Evolutionary conservation across 2,888 invertebrate species (phyloP).

Genomic region (Tetrapedia diversipes): DNA sequence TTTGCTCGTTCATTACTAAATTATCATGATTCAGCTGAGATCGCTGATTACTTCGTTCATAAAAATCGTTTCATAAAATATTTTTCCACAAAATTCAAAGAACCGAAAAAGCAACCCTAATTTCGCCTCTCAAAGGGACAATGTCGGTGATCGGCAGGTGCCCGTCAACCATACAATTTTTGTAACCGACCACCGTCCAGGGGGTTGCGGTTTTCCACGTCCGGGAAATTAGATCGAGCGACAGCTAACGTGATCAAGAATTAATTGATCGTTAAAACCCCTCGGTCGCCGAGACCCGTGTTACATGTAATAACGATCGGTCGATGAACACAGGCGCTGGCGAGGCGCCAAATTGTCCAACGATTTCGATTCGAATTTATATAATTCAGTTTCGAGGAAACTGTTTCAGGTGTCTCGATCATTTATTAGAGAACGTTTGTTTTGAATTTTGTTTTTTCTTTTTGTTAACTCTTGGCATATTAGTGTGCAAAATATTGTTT

Average conservation of each 20-base stretch:
- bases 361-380: conserved; percentile 36
- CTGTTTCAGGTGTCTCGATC: not conserved
- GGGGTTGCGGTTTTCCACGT: conserved; percentile 20
- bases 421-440: not conserved
- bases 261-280: conserved; percentile 61
- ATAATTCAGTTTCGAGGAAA: conserved; percentile 20
- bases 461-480: not conserved
- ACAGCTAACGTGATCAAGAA: conserved; percentile 52
- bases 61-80: not conserved
- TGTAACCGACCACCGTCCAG: conserved; percentile 14
- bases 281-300: conserved; percentile 10
- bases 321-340: conserved; percentile 37
- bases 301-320: conserved; percentile 28
- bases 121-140: conserved; percentile 25
- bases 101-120: not conserved
- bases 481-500: too few relatives aligned
- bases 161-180: conserved; percentile 46
- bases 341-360: conserved; percentile 29
- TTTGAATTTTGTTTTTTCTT: not conserved
- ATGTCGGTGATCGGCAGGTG: conserved; percentile 23
- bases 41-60: too few relatives aligned
- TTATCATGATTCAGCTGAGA: too few relatives aligned
- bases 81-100: too few relatives aligned
- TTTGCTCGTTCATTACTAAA: too few relatives aligned
- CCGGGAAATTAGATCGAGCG: conserved; percentile 51